phyloP scores from a whole-genome alignment of 2,797 vertebrate species.

The Micrastur ruficollis region DNA sequence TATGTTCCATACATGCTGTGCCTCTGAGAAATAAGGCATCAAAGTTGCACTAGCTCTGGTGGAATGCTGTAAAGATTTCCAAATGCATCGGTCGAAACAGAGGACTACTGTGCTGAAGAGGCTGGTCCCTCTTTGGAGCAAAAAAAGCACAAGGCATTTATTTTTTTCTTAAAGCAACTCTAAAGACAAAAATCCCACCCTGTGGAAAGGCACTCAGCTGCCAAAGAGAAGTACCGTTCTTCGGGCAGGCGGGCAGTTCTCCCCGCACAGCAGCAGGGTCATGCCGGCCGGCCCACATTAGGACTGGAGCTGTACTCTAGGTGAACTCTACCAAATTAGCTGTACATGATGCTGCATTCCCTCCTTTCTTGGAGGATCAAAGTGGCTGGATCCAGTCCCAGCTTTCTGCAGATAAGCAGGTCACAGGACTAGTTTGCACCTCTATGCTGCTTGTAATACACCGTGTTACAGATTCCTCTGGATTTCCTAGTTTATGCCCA shows the following conservation, averaged over 20 bases:
- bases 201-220: not conserved
- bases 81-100: slow-evolving; percentile 23
- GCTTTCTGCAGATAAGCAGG: slow-evolving; percentile 74
- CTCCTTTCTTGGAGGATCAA: slow-evolving; percentile 72
- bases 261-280: slow-evolving; percentile 13
- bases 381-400: slow-evolving; percentile 70
- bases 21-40: slow-evolving; percentile 29
- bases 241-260: not conserved
- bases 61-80: slow-evolving; percentile 56
- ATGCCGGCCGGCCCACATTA: not conserved
- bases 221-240: not conserved
- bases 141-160: not conserved
- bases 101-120: slow-evolving; percentile 20
- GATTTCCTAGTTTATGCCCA: slow-evolving; percentile 50
- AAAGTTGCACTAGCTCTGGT: not conserved
- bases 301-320: slow-evolving; percentile 61
- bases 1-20: slow-evolving; percentile 64
- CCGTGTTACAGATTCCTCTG: slow-evolving; percentile 61
- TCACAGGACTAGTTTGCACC: slow-evolving; percentile 75
- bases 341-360: slow-evolving; percentile 62
- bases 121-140: not conserved
- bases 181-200: not conserved
- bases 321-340: slow-evolving; percentile 78
- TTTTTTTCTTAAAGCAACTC: not conserved
- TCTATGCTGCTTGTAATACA: slow-evolving; percentile 64